Percentiles rank a stretch among this genome's conserved stretches.
These are phyloP conservation scores for Platorchestia sp. DNA, from an alignment of 1,140 invertebrate species.

Conservation along the genomic window DNA sequence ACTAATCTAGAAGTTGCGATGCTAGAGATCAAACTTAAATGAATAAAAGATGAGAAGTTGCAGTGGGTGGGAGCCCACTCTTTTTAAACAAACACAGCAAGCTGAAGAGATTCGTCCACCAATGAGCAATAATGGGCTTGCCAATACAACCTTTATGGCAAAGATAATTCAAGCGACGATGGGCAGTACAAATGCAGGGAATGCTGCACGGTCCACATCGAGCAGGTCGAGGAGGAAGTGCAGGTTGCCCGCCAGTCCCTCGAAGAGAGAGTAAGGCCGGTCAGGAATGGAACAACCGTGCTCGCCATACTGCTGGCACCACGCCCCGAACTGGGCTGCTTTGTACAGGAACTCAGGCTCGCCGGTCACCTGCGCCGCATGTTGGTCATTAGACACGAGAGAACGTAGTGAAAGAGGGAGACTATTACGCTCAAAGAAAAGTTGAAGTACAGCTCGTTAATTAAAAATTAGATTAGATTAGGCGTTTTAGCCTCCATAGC, in stretches of 20 bases:
- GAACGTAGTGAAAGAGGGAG: background rate
- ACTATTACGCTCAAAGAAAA: background rate
- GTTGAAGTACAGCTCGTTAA: background rate
- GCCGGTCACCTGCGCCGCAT: constrained; percentile 58
- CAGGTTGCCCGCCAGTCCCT: constrained; percentile 78
- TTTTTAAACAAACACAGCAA: background rate
- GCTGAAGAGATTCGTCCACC: background rate
- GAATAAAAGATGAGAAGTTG: no score
- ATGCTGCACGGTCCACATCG: constrained; percentile 57
- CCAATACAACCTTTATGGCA: no score
- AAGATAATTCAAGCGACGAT: background rate
- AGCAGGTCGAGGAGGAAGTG: constrained; percentile 70
- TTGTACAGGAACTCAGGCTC: constrained; percentile 78
- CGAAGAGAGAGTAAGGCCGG: constrained; percentile 86
- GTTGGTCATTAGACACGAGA: background rate
- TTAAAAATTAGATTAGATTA: no score
- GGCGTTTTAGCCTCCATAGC: no score
- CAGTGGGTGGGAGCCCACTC: no score
- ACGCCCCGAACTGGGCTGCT: constrained; percentile 86
- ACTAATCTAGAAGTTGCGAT: background rate
- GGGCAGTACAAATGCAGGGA: constrained; percentile 63
- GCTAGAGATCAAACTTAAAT: no score
- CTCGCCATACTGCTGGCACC: constrained; percentile 82
- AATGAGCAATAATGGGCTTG: background rate
- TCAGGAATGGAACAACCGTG: constrained; percentile 81